phyloP scores from a whole-genome alignment of 2,888 invertebrate genomes.

The Phortica magna region DNA sequence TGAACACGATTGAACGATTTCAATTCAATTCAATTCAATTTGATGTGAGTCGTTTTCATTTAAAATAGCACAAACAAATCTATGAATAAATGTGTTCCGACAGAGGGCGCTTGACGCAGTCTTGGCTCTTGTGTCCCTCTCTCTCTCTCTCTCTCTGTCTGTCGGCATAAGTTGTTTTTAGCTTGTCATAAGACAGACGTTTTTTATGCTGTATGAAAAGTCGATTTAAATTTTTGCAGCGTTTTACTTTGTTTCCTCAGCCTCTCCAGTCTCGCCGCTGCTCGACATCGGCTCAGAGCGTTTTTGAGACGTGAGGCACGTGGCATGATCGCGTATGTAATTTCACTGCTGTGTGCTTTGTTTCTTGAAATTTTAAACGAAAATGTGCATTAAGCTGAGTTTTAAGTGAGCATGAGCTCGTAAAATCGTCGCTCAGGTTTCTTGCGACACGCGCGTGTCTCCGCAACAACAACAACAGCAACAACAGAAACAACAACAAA shows the following conservation, averaged over 20 bases:
- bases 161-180: no score
- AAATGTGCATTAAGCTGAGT: conserved; percentile 15
- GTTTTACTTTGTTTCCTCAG: no score
- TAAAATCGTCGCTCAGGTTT: no score
- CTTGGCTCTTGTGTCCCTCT: background rate
- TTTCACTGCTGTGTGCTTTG: background rate
- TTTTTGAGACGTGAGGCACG: background rate
- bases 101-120: background rate
- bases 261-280: no score
- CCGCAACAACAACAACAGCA: background rate
- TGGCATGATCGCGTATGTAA: background rate
- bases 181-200: no score
- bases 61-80: background rate
- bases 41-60: background rate
- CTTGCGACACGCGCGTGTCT: no score
- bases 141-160: no score
- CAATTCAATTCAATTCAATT: conserved; percentile 18
- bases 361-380: background rate
- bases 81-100: background rate
- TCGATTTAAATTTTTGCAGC: no score
- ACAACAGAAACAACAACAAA: background rate
- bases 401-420: conserved; percentile 26
- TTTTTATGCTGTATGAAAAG: no score
- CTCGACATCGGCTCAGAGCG: background rate
- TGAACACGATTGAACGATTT: background rate